These are phyloP conservation scores for Tethea ocularis DNA, from an alignment of 2,888 invertebrate species.

Conservation along the genomic window DNA sequence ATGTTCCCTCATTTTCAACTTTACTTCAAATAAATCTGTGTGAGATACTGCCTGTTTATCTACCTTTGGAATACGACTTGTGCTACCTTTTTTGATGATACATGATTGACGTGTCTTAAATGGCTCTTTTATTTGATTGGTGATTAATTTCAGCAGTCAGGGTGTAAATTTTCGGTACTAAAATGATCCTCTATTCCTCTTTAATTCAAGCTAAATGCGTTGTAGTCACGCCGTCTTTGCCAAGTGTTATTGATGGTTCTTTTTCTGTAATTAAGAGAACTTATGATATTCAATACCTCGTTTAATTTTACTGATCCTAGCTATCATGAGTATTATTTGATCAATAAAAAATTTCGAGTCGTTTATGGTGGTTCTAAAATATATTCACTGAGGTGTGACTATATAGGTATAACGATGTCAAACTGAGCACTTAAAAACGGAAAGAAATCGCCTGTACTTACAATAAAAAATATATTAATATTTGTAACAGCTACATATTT, in stretches of 20 bases:
- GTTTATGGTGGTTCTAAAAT: neutral
- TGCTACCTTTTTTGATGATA: neutral
- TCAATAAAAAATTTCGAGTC: too few relatives aligned
- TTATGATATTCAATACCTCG: neutral
- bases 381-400: neutral
- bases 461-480: neutral
- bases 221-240: neutral
- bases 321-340: too few relatives aligned
- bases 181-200: too few relatives aligned
- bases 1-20: neutral
- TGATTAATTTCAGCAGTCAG: neutral
- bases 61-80: neutral
- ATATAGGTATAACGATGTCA: neutral
- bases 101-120: neutral
- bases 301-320: too few relatives aligned
- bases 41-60: neutral
- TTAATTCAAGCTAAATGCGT: neutral
- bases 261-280: neutral
- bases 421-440: neutral
- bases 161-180: neutral
- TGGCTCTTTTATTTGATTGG: neutral
- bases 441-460: neutral
- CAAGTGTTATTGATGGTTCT: neutral
- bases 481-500: neutral
- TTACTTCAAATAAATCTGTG: neutral